phyloP scores from a whole-genome alignment of 2,797 vertebrate genomes.

The Hyperoplus immaculatus region DNA sequence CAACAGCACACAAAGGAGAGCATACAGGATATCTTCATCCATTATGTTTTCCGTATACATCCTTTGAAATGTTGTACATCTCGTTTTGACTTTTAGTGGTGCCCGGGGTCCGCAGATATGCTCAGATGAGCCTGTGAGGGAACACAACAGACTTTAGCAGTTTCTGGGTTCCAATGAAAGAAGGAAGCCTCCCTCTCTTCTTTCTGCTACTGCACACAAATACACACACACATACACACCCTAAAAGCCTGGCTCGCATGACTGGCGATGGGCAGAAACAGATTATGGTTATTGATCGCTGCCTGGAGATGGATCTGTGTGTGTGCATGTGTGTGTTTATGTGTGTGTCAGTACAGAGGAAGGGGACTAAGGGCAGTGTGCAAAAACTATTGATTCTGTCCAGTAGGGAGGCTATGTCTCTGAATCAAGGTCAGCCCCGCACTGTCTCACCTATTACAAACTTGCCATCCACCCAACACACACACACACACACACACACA shows the following conservation, averaged over 20 bases:
- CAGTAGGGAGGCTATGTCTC: constrained; percentile 82
- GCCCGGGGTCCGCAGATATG: constrained; percentile 54
- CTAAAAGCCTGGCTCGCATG: constrained; percentile 90
- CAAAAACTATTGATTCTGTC: constrained; percentile 89
- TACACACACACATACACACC: constrained; percentile 48
- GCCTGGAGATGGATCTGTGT: constrained; percentile 89
- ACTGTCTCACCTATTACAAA: constrained; percentile 84
- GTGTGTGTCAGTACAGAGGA: constrained; percentile 75
- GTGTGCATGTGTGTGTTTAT: constrained; percentile 63
- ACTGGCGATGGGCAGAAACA: constrained; percentile 92
- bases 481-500: constrained; percentile 22
- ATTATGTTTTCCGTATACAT: constrained; percentile 59
- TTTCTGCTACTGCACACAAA: constrained; percentile 47
- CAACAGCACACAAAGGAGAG: constrained; percentile 50
- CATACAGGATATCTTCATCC: constrained; percentile 37
- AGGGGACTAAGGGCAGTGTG: constrained; percentile 86
- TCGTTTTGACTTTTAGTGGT: constrained; percentile 33
- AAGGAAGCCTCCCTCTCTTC: constrained; percentile 67
- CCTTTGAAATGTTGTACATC: constrained; percentile 52
- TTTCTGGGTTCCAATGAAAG: constrained; percentile 73
- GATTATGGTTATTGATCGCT: constrained; percentile 96
- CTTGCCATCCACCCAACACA: constrained; percentile 59
- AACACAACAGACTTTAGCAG: constrained; percentile 66
- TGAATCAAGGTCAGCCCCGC: constrained; percentile 89
- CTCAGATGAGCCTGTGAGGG: constrained; percentile 47